These are phyloP conservation scores for Lampris incognitus DNA, from an alignment of 2,113 vertebrate species.

Conservation along the genomic window DNA sequence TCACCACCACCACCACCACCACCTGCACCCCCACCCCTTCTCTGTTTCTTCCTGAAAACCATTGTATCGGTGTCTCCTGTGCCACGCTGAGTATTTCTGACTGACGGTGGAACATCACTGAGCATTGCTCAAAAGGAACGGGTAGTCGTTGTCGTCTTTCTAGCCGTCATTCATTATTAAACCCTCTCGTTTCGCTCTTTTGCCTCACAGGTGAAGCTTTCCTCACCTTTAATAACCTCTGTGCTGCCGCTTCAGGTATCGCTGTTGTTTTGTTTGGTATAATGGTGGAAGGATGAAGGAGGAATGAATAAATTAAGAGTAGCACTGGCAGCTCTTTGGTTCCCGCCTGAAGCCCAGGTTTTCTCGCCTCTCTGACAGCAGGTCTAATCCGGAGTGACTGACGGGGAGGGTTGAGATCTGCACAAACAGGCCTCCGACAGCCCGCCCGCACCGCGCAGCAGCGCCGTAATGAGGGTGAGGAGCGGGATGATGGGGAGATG, in stretches of 20 bases:
- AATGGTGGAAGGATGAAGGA: conserved; percentile 15
- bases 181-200: conserved; percentile 49
- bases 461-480: background rate
- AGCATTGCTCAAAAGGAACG: conserved; percentile 36
- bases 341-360: conserved; percentile 13
- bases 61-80: conserved; percentile 32
- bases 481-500: conserved; percentile 17
- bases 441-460: background rate
- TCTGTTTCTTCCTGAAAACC: conserved; percentile 12
- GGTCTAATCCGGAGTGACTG: conserved; percentile 16
- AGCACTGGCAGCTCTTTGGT: conserved; percentile 2
- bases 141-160: conserved; percentile 51
- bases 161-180: conserved; percentile 66
- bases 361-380: conserved; percentile 46
- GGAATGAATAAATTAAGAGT: conserved; percentile 60
- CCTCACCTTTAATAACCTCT: conserved; percentile 58
- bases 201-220: conserved; percentile 45
- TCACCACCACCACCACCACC: too few species aligned
- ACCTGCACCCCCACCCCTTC: too few species aligned
- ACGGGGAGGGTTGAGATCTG: conserved; percentile 10
- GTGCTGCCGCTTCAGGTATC: conserved; percentile 33
- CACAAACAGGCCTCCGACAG: conserved; percentile 12
- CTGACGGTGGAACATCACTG: conserved; percentile 42
- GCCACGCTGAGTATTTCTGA: conserved; percentile 20
- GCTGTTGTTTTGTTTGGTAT: conserved; percentile 42